These are phyloP conservation scores for Lepilemur ruficaudatus DNA, from an alignment of 2,797 vertebrate species.

Conservation along the genomic window DNA sequence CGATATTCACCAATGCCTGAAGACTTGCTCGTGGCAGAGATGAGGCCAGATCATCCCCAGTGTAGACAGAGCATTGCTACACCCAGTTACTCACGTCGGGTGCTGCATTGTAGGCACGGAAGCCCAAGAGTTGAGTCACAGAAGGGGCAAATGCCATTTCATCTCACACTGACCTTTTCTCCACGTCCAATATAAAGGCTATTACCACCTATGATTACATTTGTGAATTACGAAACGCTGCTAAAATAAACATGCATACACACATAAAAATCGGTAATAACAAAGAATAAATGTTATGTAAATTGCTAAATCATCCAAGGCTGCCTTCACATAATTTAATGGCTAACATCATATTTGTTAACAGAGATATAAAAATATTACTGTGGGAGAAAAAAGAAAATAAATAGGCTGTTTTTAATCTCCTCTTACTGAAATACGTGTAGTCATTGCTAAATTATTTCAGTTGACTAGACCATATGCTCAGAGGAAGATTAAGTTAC, in stretches of 20 bases:
- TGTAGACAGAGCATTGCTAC: no score
- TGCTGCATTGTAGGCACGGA: rapidly evolving
- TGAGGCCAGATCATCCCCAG: background rate
- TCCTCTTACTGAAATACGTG: slow-evolving; percentile 3
- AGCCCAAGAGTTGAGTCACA: background rate
- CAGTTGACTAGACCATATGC: slow-evolving; percentile 24
- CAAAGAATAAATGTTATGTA: background rate
- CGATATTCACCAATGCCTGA: rapidly evolving
- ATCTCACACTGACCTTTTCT: background rate
- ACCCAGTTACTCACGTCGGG: rapidly evolving
- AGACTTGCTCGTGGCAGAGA: background rate
- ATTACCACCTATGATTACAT: rapidly evolving
- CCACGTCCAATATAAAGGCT: background rate
- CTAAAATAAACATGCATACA: background rate
- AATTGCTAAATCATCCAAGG: background rate
- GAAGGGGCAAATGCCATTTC: background rate
- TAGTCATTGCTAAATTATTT: slow-evolving; percentile 32
- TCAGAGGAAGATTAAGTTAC: slow-evolving; percentile 34
- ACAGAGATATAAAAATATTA: slow-evolving; percentile 45
- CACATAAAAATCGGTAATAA: background rate
- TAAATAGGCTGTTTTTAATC: slow-evolving; percentile 45
- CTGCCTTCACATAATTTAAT: background rate
- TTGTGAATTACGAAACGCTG: background rate
- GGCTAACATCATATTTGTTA: slow-evolving; percentile 12
- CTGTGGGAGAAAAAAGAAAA: slow-evolving; percentile 12